These are phyloP conservation scores for Cephus spinipes DNA, from an alignment of 2,888 invertebrate species.

Conservation along the genomic window DNA sequence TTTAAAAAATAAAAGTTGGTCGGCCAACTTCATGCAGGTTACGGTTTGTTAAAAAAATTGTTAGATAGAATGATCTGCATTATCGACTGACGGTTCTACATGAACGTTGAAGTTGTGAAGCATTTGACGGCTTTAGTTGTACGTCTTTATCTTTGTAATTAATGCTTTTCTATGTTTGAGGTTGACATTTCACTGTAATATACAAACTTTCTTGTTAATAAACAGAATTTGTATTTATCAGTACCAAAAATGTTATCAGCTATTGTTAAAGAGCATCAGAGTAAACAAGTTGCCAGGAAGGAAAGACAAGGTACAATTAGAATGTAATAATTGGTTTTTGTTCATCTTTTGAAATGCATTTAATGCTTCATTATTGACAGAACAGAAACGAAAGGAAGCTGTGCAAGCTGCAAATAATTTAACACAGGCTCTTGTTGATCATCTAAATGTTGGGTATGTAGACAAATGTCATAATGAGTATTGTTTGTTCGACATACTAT, in stretches of 20 bases:
- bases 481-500: slow-evolving; percentile 10
- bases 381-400: slow-evolving; percentile 93
- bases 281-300: slow-evolving; percentile 81
- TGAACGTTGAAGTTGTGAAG: too few species aligned
- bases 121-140: not conserved
- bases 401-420: slow-evolving; percentile 92
- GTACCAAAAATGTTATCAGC: slow-evolving; percentile 79
- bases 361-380: slow-evolving; percentile 67
- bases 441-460: slow-evolving; percentile 94
- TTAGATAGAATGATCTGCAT: too few species aligned
- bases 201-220: not conserved
- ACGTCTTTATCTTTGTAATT: not conserved
- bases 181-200: not conserved
- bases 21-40: too few species aligned
- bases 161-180: not conserved
- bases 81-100: too few species aligned
- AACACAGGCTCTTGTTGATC: slow-evolving; percentile 94
- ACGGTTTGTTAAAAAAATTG: too few species aligned
- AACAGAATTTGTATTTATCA: not conserved
- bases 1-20: too few species aligned
- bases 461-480: not conserved
- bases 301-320: slow-evolving; percentile 79
- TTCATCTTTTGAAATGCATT: not conserved
- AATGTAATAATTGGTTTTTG: not conserved
- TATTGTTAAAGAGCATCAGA: slow-evolving; percentile 89